A percentile compares a stretch with the other conserved stretches of the same genome.
Conservation (phyloP, 1,140 invertebrate species). For the Stegodyphus mimosarum region DNA sequence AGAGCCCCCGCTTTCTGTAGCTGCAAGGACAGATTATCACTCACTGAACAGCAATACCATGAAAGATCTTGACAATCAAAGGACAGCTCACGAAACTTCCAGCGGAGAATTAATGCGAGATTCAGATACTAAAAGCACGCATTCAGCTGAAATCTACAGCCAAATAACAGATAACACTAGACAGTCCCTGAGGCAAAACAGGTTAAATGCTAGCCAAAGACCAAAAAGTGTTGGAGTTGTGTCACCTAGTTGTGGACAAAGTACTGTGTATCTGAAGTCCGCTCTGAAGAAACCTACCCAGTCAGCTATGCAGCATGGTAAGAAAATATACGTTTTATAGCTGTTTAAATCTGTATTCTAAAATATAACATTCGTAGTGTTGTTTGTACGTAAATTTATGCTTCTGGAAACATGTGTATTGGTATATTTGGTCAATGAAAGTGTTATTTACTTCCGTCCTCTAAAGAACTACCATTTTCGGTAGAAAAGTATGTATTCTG, state of each 20-base stretch:
- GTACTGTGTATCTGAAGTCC: conserved; percentile 49
- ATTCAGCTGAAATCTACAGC: conserved; percentile 30
- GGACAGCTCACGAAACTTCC: neutral
- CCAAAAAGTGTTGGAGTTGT: conserved; percentile 54
- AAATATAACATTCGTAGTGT: too few relatives aligned
- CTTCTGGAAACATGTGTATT: too few relatives aligned
- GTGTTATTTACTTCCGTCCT: neutral
- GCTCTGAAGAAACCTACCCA: conserved; percentile 45
- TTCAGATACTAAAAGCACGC: conserved; percentile 1
- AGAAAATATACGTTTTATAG: neutral
- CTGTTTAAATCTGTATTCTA: too few relatives aligned
- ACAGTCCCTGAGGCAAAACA: neutral
- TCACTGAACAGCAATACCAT: neutral
- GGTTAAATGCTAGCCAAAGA: conserved; percentile 16
- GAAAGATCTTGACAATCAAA: neutral
- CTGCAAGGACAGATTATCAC: neutral
- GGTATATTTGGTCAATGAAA: neutral
- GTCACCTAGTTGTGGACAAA: conserved; percentile 23
- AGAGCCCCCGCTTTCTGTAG: neutral
- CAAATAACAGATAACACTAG: conserved; percentile 12
- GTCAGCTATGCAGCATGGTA: conserved; percentile 37
- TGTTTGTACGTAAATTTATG: too few relatives aligned
- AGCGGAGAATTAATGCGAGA: neutral
- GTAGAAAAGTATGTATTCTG: too few relatives aligned
- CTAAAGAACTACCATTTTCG: too few relatives aligned